Conservation (phyloP, 2,888 invertebrate species). For the Cheiracanthium punctorium region DNA sequence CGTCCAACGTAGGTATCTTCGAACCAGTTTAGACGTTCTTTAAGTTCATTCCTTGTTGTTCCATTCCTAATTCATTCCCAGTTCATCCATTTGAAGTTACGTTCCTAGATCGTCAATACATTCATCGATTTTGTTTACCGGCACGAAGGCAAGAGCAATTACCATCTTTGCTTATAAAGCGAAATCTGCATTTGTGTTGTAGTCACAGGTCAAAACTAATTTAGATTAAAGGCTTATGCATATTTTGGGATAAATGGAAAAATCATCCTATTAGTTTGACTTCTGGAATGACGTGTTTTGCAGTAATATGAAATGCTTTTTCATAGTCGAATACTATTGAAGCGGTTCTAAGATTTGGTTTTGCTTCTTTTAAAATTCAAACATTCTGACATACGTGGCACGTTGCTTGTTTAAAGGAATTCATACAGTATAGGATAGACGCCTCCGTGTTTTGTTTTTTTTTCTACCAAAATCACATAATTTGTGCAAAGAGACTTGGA, state of each 20-base stretch:
- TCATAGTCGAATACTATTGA: neutral
- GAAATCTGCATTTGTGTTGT: constrained; percentile 20
- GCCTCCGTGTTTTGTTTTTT: too few species aligned
- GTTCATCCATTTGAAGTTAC: too few species aligned
- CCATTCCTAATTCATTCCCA: too few species aligned
- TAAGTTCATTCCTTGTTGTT: constrained; percentile 15
- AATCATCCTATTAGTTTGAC: constrained; percentile 3
- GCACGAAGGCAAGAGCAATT: constrained; percentile 5
- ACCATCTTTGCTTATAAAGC: constrained; percentile 28
- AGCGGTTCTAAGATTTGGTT: constrained; percentile 2
- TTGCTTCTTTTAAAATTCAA: neutral
- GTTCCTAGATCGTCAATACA: constrained; percentile 9
- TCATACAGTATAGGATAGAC: constrained; percentile 21
- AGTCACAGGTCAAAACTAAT: constrained; percentile 4
- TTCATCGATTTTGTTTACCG: neutral
- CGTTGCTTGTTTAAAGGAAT: constrained; percentile 16
- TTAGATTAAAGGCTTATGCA: neutral
- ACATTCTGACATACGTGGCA: neutral
- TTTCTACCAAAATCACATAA: constrained; percentile 16
- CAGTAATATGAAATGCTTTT: neutral
- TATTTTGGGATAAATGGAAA: constrained; percentile 20
- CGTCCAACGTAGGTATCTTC: constrained; percentile 45
- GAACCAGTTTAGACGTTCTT: constrained; percentile 40
- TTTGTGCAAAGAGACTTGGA: constrained; percentile 13
- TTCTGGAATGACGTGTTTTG: neutral